Conservation (phyloP, 2,113 vertebrate species). For the Gopherus evgoodei region DNA sequence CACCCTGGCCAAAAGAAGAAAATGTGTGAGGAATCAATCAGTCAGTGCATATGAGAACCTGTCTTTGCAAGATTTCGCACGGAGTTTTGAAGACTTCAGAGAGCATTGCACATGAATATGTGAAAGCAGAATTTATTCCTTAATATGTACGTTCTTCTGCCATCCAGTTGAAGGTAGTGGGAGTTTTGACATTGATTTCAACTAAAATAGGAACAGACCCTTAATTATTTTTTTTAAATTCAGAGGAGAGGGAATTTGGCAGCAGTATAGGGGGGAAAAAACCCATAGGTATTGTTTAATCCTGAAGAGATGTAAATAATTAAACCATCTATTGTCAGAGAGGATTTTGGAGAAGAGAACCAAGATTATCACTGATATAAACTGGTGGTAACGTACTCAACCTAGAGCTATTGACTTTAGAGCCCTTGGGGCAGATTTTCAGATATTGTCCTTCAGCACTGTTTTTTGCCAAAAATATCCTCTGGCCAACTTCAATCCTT, state of each 20-base stretch:
- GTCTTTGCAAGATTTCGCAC: not conserved
- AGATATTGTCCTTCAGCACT: not conserved
- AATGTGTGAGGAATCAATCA: not conserved
- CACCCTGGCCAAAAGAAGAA: not conserved
- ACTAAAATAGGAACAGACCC: not conserved
- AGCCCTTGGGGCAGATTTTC: not conserved
- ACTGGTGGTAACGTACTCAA: too few relatives aligned
- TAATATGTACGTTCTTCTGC: not conserved
- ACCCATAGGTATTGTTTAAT: not conserved
- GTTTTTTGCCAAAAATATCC: not conserved
- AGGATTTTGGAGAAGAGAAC: not conserved
- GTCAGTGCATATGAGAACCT: not conserved
- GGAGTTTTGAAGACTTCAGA: not conserved
- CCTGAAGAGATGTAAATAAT: fast-evolving
- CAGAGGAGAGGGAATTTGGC: not conserved
- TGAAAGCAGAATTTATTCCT: not conserved
- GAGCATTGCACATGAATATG: not conserved
- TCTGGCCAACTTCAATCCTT: not conserved
- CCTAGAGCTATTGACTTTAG: not conserved
- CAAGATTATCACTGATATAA: not conserved
- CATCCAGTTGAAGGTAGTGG: not conserved
- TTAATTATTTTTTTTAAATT: not conserved
- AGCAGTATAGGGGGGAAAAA: fast-evolving
- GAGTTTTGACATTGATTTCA: not conserved
- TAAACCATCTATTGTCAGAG: fast-evolving